Percentiles rank a stretch among this genome's conserved stretches.
Evolutionary conservation across 2,113 vertebrate species (phyloP).

Genomic region (Podilymbus podiceps): DNA sequence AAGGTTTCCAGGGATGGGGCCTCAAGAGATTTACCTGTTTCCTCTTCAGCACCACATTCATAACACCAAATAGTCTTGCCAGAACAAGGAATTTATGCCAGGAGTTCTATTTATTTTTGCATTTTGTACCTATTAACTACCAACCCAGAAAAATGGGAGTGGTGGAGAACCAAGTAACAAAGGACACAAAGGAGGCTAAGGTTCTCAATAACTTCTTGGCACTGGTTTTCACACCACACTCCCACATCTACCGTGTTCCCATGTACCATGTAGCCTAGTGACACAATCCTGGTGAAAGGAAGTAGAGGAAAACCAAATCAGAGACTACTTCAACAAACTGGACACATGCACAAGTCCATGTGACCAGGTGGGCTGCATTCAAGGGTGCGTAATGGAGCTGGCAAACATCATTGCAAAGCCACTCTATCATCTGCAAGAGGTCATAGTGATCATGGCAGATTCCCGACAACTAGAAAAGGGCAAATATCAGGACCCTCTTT

Average conservation of each 20-base stretch:
- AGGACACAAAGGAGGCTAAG: not conserved
- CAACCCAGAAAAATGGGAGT: not conserved
- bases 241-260: not conserved
- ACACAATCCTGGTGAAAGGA: not conserved
- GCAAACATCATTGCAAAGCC: not conserved
- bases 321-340: accelerated
- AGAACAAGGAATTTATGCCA: not conserved
- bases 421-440: not conserved
- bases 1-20: no score
- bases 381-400: accelerated
- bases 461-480: not conserved
- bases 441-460: not conserved
- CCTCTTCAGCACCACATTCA: not conserved
- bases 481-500: not conserved
- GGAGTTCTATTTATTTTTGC: not conserved
- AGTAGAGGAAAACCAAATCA: not conserved
- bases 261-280: not conserved
- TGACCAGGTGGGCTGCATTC: not conserved
- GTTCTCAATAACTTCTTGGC: not conserved
- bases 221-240: not conserved
- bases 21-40: not conserved
- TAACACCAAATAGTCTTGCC: not conserved
- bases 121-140: not conserved
- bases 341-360: not conserved
- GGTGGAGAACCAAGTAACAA: not conserved